A percentile compares a stretch with the other conserved stretches of the same genome.
phyloP scores from a whole-genome alignment of 2,888 invertebrate species.

The Ochropleura plecta region DNA sequence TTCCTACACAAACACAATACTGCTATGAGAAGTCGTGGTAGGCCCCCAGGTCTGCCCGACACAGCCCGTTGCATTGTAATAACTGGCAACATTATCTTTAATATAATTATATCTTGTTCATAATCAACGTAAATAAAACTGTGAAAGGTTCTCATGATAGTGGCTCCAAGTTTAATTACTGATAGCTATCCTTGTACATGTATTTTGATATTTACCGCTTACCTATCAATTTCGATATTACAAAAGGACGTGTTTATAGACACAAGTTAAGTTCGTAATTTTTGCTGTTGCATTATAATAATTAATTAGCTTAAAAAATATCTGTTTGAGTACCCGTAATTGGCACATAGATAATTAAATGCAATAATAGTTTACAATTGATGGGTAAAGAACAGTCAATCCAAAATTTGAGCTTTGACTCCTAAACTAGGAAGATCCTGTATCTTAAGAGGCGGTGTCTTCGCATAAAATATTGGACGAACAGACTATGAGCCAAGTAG shows the following conservation, averaged over 20 bases:
- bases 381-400: no score
- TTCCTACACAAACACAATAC: background rate
- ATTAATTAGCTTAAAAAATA: no score
- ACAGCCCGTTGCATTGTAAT: slow-evolving; percentile 66
- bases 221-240: slow-evolving; percentile 18
- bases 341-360: no score
- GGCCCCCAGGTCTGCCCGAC: slow-evolving; percentile 32
- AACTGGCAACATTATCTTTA: slow-evolving; percentile 65
- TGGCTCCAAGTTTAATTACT: slow-evolving; percentile 51
- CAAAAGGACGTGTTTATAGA: slow-evolving; percentile 12
- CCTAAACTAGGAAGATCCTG: no score
- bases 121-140: slow-evolving; percentile 63
- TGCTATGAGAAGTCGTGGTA: background rate
- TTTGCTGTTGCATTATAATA: background rate
- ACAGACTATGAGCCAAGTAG: no score
- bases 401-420: no score
- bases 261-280: slow-evolving; percentile 11
- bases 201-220: slow-evolving; percentile 47
- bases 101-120: slow-evolving; percentile 61
- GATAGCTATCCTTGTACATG: slow-evolving; percentile 44
- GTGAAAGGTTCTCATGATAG: slow-evolving; percentile 61
- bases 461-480: no score
- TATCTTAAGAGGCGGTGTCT: no score
- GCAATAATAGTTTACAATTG: no score
- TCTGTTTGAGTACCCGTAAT: no score